Conservation (phyloP, 2,113 vertebrate species). For the Procapra przewalskii region DNA sequence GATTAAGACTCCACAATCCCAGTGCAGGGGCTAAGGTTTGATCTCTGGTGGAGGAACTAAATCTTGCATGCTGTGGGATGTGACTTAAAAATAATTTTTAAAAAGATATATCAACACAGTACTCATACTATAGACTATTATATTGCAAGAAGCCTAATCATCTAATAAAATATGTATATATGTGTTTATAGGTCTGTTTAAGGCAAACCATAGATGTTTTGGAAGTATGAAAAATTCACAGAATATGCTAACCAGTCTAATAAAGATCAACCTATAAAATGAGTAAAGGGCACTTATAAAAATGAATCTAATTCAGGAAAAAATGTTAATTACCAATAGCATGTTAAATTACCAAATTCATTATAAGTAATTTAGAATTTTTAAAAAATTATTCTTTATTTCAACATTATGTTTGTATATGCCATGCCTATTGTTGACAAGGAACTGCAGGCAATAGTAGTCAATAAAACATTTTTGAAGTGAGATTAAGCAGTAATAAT, state of each 20-base stretch:
- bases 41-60: neutral
- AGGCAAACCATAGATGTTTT: neutral
- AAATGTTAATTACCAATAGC: neutral
- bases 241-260: neutral
- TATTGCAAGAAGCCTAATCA: neutral
- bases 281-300: neutral
- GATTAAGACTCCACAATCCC: neutral
- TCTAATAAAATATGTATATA: neutral
- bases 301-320: neutral
- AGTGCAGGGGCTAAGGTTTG: neutral
- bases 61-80: neutral
- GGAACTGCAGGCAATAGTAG: accelerated
- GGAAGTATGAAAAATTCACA: neutral
- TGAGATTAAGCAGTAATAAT: neutral
- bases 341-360: neutral
- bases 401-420: neutral
- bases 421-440: neutral
- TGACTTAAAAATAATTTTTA: neutral
- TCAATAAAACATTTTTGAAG: neutral
- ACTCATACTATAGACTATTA: neutral
- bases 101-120: neutral
- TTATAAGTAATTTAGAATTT: neutral
- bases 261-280: neutral
- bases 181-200: neutral
- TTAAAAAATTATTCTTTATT: neutral